These are phyloP conservation scores for Apostichopus leukothele DNA, from an alignment of 53 echinoderm and acorn worm species.

Conservation along the genomic window DNA sequence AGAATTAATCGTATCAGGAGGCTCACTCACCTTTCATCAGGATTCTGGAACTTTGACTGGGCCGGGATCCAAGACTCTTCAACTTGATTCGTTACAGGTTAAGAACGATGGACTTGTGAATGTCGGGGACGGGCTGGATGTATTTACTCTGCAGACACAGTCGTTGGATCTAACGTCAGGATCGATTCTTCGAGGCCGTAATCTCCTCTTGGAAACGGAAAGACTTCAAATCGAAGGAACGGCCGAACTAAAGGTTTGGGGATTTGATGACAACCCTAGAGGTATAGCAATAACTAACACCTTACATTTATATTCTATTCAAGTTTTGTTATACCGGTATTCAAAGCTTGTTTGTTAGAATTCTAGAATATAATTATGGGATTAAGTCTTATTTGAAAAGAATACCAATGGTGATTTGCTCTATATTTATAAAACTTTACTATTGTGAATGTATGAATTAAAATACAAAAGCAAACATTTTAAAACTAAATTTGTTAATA, in stretches of 20 bases:
- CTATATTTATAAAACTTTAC: too few relatives aligned
- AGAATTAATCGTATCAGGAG: slow-evolving; percentile 60
- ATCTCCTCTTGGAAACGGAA: slow-evolving; percentile 53
- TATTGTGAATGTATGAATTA: too few relatives aligned
- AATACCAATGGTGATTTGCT: too few relatives aligned
- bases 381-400: too few relatives aligned
- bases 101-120: slow-evolving; percentile 54
- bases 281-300: slow-evolving; percentile 17
- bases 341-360: too few relatives aligned
- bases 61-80: slow-evolving; percentile 11
- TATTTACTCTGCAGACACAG: slow-evolving; percentile 47
- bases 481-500: too few relatives aligned
- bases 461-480: too few relatives aligned
- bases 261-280: slow-evolving; percentile 56
- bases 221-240: slow-evolving; percentile 57
- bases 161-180: slow-evolving; percentile 57
- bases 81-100: slow-evolving; percentile 51
- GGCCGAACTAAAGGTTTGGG: slow-evolving; percentile 59
- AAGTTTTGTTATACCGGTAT: too few relatives aligned
- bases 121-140: slow-evolving; percentile 34
- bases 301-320: too few relatives aligned
- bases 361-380: too few relatives aligned
- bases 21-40: slow-evolving; percentile 51
- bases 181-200: slow-evolving; percentile 52
- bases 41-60: slow-evolving; percentile 33